Evolutionary conservation across 1,140 invertebrate species (phyloP).

Genomic region (Maniola jurtina): DNA sequence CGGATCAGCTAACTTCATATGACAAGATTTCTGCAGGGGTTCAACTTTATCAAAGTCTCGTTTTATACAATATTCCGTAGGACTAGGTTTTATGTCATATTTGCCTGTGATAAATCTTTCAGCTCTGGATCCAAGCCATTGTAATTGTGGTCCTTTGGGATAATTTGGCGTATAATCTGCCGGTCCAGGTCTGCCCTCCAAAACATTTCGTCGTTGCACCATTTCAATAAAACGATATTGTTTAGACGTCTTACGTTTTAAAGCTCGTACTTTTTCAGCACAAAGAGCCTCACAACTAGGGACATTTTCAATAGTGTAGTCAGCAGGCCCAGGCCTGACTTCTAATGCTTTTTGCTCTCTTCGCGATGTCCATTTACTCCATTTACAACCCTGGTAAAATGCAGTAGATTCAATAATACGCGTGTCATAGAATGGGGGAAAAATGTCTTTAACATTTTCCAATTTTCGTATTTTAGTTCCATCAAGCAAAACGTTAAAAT

Average conservation of each 20-base stretch:
- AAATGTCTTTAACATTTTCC: conserved; percentile 31
- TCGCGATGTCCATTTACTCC: conserved; percentile 56
- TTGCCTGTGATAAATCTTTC: conserved; percentile 39
- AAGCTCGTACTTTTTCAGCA: conserved; percentile 46
- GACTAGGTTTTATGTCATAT: conserved; percentile 45
- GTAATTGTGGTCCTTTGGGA: conserved; percentile 43
- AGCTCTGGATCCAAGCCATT: conserved; percentile 44
- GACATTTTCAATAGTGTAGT: conserved; percentile 45
- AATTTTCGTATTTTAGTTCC: conserved; percentile 35
- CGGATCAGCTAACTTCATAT: conserved; percentile 40
- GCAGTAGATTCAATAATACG: conserved; percentile 44
- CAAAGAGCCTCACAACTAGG: conserved; percentile 37
- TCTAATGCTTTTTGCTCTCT: conserved; percentile 27
- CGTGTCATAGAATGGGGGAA: conserved; percentile 53
- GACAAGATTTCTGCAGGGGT: conserved; percentile 32
- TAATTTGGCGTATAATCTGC: conserved; percentile 43
- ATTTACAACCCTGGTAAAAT: conserved; percentile 67
- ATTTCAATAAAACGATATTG: conserved; percentile 60
- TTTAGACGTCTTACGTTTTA: conserved; percentile 51
- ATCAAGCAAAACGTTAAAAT: conserved; percentile 37
- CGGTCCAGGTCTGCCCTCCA: conserved; percentile 53
- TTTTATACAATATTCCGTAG: conserved; percentile 50
- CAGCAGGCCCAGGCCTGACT: conserved; percentile 49
- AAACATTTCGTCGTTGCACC: conserved; percentile 50
- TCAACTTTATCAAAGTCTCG: conserved; percentile 50